These are phyloP conservation scores for Conops quadrifasciatus DNA, from an alignment of 2,888 invertebrate genomes.

Conservation along the genomic window DNA sequence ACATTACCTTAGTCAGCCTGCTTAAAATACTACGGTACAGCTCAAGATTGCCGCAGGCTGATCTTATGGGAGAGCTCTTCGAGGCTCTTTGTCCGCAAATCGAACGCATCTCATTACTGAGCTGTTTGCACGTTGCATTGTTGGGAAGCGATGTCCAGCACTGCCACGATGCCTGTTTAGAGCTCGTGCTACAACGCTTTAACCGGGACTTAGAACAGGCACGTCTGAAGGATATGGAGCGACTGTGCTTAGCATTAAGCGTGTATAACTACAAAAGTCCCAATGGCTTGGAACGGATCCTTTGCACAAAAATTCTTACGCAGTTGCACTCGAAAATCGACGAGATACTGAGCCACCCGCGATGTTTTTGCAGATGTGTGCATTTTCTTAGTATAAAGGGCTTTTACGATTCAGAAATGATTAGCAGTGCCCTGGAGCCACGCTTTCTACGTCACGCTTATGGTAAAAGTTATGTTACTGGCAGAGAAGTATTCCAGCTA, in stretches of 20 bases:
- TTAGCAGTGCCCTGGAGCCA: slow-evolving; percentile 67
- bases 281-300: slow-evolving; percentile 65
- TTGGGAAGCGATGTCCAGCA: slow-evolving; percentile 69
- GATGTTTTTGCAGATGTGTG: slow-evolving; percentile 71
- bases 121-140: slow-evolving; percentile 74
- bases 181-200: slow-evolving; percentile 68
- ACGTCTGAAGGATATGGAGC: slow-evolving; percentile 80
- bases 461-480: slow-evolving; percentile 66
- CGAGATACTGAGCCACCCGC: slow-evolving; percentile 71
- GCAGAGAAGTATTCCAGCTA: slow-evolving; percentile 72
- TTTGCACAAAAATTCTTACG: slow-evolving; percentile 64
- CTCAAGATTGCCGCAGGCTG: slow-evolving; percentile 63
- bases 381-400: slow-evolving; percentile 70
- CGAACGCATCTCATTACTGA: slow-evolving; percentile 70
- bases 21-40: slow-evolving; percentile 71
- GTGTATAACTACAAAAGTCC: slow-evolving; percentile 71
- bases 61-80: slow-evolving; percentile 67
- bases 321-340: slow-evolving; percentile 68
- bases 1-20: slow-evolving; percentile 73
- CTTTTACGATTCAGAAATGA: slow-evolving; percentile 70
- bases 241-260: slow-evolving; percentile 71
- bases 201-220: slow-evolving; percentile 65
- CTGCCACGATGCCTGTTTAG: slow-evolving; percentile 66
- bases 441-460: slow-evolving; percentile 70
- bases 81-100: slow-evolving; percentile 69